Percentiles rank a stretch among this genome's conserved stretches.
phyloP scores from a whole-genome alignment of 2,113 vertebrate species.

The rabbit (Oryctolagus cuniculus) region DNA sequence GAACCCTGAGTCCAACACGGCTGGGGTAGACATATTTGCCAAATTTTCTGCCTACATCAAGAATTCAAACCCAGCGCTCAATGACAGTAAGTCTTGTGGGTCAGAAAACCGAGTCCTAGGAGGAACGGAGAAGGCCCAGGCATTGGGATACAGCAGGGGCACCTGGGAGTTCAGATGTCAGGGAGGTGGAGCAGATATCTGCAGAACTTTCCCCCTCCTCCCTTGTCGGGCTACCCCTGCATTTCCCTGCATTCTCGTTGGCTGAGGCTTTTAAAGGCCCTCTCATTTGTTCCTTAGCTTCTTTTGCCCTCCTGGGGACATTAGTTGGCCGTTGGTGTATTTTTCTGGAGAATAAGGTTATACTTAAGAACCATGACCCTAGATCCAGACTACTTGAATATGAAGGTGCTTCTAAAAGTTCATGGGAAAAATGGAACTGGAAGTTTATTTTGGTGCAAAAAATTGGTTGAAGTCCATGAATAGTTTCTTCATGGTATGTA shows the following conservation, averaged over 20 bases:
- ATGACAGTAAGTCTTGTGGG: constrained; percentile 90
- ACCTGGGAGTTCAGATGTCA: background rate
- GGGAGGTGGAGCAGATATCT: background rate
- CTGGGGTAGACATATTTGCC: constrained; percentile 94
- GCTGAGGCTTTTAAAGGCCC: background rate
- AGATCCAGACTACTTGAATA: background rate
- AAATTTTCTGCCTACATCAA: constrained; percentile 96
- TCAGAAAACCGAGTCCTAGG: background rate
- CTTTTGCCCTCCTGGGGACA: background rate
- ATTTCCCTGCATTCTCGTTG: constrained; percentile 2
- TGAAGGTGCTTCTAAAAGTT: too few species aligned
- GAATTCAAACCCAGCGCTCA: constrained; percentile 93
- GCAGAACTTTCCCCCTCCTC: background rate
- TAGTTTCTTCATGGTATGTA: too few species aligned
- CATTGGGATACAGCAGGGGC: background rate
- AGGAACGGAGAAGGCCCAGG: background rate
- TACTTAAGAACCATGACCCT: constrained; percentile 12
- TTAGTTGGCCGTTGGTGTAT: background rate
- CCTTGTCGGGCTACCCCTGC: background rate
- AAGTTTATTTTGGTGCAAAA: too few species aligned
- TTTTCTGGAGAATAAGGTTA: constrained; percentile 44
- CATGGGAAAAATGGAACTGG: too few species aligned
- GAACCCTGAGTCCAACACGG: constrained; percentile 96
- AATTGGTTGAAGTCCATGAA: too few species aligned
- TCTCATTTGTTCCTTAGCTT: constrained; percentile 7